These are phyloP conservation scores for Promerops cafer DNA, from an alignment of 2,113 vertebrate genomes.

Conservation along the genomic window DNA sequence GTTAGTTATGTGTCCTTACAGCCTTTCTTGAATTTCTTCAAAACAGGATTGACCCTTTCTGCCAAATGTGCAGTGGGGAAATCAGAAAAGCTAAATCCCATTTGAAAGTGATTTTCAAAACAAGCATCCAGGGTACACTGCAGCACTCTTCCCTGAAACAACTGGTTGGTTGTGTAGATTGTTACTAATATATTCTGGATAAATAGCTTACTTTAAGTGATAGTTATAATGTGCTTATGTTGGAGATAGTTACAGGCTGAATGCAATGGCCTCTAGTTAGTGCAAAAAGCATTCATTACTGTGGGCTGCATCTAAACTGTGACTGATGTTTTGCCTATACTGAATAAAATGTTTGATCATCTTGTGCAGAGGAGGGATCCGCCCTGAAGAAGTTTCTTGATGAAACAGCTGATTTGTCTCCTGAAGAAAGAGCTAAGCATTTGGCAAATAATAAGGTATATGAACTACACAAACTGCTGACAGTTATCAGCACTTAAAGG, in stretches of 20 bases:
- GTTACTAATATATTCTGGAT: not conserved
- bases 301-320: not conserved
- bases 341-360: not conserved
- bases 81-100: not conserved
- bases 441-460: conserved; percentile 89
- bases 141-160: not conserved
- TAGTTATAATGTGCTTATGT: not conserved
- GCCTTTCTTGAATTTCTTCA: not conserved
- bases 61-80: not conserved
- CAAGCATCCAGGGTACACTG: not conserved
- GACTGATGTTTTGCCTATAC: not conserved
- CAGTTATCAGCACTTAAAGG: not conserved
- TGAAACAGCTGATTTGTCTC: conserved; percentile 82
- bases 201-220: not conserved
- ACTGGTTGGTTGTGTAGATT: not conserved
- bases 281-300: not conserved
- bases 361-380: conserved; percentile 77
- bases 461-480: not conserved
- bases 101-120: not conserved
- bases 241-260: not conserved
- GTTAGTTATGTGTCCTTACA: not conserved
- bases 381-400: conserved; percentile 89
- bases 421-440: conserved; percentile 87
- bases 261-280: not conserved
- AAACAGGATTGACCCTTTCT: not conserved